Evolutionary conservation across 2,797 vertebrate genomes (phyloP), one percentile per base, ranked within the genome.

Genomic region (Sardinella longiceps): DNA sequence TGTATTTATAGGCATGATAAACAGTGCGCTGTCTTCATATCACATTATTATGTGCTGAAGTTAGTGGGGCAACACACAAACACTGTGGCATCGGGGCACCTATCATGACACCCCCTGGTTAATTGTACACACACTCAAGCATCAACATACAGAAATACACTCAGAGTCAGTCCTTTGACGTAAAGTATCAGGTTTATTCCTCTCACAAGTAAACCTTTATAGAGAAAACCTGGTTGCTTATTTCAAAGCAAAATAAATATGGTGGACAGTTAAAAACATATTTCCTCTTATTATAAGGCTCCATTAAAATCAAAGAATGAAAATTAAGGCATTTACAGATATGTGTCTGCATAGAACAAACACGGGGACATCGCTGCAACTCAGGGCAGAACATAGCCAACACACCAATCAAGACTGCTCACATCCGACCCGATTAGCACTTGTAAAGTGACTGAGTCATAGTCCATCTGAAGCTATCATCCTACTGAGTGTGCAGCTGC

Each of bases 271-370:
- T 77, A n/a, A 77, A 70, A 77, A 77, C 70, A 77, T 77, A 77
- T 77, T 77, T 37, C 70, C 43, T 43, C 23, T 77, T 23, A 20
- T 11, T 20, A 23, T 43, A 77, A 77, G 70, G 70, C 70, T 77
- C 70, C 37, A 23, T 39, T 23, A 77, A 77, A 77, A 83, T 70
- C 66, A 83, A 83, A 83, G 70, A 80, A 86, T 82, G 25, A 53
- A 81, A 83, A 86, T 86, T 83, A 86, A 86, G 85, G 85, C 85
- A 86, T 82, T 84, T 83, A 56, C 46, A 81, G 77, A 81, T 77
- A 77, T 70, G 82, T 74, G 85, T 60, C 85, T 86, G 85, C 82
- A 86, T 86, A 86, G 82, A 63, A 80, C 81, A 86, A 77, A 77
- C 70, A 77, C 70, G 23, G 2, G 20, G 70, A 77, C 70, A 77